Conservation (phyloP, 2,888 invertebrate species). For the Eristalinus aeneus region DNA sequence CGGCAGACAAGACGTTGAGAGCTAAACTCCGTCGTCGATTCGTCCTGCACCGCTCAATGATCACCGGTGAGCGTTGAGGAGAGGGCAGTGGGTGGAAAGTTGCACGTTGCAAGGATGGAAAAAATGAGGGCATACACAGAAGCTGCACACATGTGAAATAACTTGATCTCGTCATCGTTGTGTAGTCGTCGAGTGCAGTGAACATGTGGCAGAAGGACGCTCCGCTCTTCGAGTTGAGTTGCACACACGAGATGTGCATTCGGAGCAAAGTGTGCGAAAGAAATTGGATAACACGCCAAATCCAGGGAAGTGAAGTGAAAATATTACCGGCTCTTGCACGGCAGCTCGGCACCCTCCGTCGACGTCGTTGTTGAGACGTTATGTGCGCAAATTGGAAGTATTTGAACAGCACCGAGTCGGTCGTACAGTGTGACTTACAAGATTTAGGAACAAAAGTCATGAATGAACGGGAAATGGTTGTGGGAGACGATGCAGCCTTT, state of each 20-base stretch:
- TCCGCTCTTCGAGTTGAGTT: neutral
- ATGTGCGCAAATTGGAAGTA: slow-evolving; percentile 13
- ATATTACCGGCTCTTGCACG: slow-evolving; percentile 34
- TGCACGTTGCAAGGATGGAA: neutral
- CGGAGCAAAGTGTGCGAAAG: slow-evolving; percentile 17
- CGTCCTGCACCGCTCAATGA: slow-evolving; percentile 12
- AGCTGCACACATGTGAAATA: slow-evolving; percentile 50
- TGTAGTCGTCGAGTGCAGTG: neutral
- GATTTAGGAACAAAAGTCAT: neutral
- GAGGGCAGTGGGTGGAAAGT: neutral
- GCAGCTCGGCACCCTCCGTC: slow-evolving; percentile 22
- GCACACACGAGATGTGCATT: neutral
- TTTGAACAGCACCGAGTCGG: neutral
- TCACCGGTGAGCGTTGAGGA: neutral
- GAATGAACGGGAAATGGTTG: neutral
- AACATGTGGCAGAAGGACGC: neutral
- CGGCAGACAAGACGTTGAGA: neutral
- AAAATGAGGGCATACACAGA: too few species aligned
- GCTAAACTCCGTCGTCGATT: slow-evolving; percentile 18
- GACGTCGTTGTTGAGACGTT: neutral
- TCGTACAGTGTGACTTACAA: slow-evolving; percentile 7
- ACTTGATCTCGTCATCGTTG: slow-evolving; percentile 13
- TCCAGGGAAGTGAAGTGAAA: slow-evolving; percentile 48
- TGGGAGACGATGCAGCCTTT: neutral
- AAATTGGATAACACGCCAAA: slow-evolving; percentile 59